Evolutionary conservation across 2,113 vertebrate genomes (phyloP), one percentile per base, ranked within the genome.

Genomic region (Sinocyclocheilus rhinocerous): DNA sequence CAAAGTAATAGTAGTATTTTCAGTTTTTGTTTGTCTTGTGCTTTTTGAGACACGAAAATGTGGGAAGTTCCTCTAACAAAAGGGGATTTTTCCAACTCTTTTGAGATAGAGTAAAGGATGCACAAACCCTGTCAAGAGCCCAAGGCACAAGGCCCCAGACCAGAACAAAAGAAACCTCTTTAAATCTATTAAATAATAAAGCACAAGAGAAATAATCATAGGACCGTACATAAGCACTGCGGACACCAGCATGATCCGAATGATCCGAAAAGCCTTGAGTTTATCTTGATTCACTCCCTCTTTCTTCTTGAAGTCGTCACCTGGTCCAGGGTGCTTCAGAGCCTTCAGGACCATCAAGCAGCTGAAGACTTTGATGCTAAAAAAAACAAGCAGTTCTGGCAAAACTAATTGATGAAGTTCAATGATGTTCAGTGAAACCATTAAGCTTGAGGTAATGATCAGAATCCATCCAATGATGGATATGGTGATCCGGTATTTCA

Each of bases 291-390:
- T 84, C 16, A 2, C 45, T 55, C 4, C 57, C 11, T 85, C 77
- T 76, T 79, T 85, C 18, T 2, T 29, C 18, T 26, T 26, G 1
- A 50, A 36, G 10, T 55, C 24, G 10, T 83, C 48, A 26, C 87
- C 33, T 4, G 87, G 87, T 18, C 83, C 22, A 22, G 83, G 83
- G 26, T 18, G 83, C 70, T 50, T 73, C n/a, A 88, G 55, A 52
- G 75, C 77, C 16, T 67, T 88, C 48, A 85, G 83, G 39, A 88
- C 87, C 72, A 52, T 80, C n/a, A 85, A 39, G 80, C 67, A 85
- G 48, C 70, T 77, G 61, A 77, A 70, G 12, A 13, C 75, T 57
- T 77, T 83, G 36, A 87, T 22, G 24, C 1, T 45, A 26, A 81
- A 59, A 45, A 61, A 33, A 76, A 69, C 12, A 3, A 84, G 8